Percentiles rank a stretch among this genome's conserved stretches.
These are phyloP conservation scores for Drosophila fungiperda DNA, from an alignment of 2,888 invertebrate species.

Conservation along the genomic window DNA sequence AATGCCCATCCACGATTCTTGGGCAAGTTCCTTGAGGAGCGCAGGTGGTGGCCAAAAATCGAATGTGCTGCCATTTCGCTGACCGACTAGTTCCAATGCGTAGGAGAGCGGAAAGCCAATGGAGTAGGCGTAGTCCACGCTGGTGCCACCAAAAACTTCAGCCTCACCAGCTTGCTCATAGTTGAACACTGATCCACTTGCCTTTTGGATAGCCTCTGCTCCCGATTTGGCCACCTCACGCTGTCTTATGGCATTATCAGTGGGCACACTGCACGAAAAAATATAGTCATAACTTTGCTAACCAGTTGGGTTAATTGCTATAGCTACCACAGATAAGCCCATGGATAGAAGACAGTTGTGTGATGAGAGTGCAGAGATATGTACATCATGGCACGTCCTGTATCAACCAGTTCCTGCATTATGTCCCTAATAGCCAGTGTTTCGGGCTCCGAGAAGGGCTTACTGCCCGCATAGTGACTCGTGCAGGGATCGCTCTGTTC, in stretches of 20 bases:
- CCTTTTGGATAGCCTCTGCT: slow-evolving; percentile 14
- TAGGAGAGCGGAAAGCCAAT: slow-evolving; percentile 87
- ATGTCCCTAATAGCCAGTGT: slow-evolving; percentile 86
- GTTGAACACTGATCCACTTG: slow-evolving; percentile 80
- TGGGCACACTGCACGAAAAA: slow-evolving; percentile 8
- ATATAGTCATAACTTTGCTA: neutral
- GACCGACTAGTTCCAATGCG: slow-evolving; percentile 88
- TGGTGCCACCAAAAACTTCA: slow-evolving; percentile 87
- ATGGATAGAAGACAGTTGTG: slow-evolving; percentile 87
- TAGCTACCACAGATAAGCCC: slow-evolving; percentile 85
- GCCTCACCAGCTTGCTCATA: slow-evolving; percentile 71
- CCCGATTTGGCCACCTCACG: slow-evolving; percentile 37
- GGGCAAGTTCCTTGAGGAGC: slow-evolving; percentile 86
- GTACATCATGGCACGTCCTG: slow-evolving; percentile 86
- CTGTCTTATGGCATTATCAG: slow-evolving; percentile 20
- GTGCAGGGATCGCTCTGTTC: slow-evolving; percentile 43
- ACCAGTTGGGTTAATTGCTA: neutral
- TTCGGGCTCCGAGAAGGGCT: slow-evolving; percentile 56
- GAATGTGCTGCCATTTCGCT: slow-evolving; percentile 57
- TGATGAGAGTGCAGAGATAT: slow-evolving; percentile 90
- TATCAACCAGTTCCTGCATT: slow-evolving; percentile 82
- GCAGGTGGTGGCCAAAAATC: slow-evolving; percentile 87
- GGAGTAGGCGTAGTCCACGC: slow-evolving; percentile 88
- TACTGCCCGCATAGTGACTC: slow-evolving; percentile 44
- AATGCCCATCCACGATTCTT: slow-evolving; percentile 87